phyloP scores from a whole-genome alignment of 2,113 vertebrate species.

The Corythornis cristatus region DNA sequence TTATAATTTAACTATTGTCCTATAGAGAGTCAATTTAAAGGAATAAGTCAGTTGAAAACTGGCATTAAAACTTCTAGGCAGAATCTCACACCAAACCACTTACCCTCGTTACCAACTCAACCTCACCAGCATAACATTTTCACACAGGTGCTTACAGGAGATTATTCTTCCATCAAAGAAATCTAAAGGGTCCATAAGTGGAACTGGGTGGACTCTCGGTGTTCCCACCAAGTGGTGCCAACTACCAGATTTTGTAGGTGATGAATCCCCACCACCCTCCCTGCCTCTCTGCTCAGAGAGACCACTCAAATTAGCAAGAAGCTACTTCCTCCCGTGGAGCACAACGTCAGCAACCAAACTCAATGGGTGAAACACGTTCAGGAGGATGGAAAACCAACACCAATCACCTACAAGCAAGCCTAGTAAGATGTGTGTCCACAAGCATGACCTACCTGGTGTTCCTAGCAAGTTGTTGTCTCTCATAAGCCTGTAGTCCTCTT shows the following conservation, averaged over 20 bases:
- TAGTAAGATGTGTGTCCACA: not conserved
- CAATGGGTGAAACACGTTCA: not conserved
- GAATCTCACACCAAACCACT: not conserved
- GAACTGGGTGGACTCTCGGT: not conserved
- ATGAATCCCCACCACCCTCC: not conserved
- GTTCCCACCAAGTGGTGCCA: not conserved
- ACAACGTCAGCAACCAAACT: not conserved
- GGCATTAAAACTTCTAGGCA: not conserved
- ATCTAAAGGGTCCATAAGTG: not conserved
- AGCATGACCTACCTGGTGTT: constrained; percentile 86
- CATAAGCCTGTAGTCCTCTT: constrained; percentile 98
- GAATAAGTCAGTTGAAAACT: not conserved
- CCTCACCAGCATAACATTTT: not conserved
- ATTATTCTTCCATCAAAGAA: not conserved
- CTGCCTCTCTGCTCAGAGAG: not conserved
- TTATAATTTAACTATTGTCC: not conserved
- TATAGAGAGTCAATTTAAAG: not conserved
- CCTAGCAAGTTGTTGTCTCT: constrained; percentile 98
- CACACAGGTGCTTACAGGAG: not conserved
- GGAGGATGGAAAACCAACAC: not conserved
- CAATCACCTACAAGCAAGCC: not conserved
- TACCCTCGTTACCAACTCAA: not conserved
- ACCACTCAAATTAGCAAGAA: not conserved
- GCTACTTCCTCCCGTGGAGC: not conserved
- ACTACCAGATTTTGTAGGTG: not conserved